Base-by-base conservation (phyloP, 2,888 invertebrate genomes). In the Tenodera sinensis region DNA sequence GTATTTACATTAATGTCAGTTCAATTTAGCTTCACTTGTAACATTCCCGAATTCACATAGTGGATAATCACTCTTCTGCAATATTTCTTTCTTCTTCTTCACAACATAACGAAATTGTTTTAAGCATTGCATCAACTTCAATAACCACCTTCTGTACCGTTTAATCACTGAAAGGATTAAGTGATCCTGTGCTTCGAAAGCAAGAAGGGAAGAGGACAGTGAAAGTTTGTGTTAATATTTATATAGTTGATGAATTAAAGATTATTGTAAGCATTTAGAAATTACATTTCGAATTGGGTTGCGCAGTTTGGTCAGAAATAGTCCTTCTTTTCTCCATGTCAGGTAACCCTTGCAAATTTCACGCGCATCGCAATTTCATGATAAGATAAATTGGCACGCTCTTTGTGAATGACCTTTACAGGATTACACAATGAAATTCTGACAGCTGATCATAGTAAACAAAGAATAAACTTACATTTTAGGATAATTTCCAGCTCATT, bases 371-470 rank as follows among this genome's bases (percentile, higher is more conserved):
- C 54, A 71, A 71, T 20, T 71, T 71, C 25, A 20, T 20, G 54
- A 71, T 71, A 71, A 71, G 54, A 71, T 71, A 71, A 71, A 71
- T 71, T 71, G 54, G 54, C 54, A 71, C 54, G 54, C 20, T 71
- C 54, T 71, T 71, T 71, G n/a, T 34, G 25, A 85, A 9, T 85
- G 47, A 47, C 47, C 85, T 47, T 47, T 85, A 25, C n/a, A 85
- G 14, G 27, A 85, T 25, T 47, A 85, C 85, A 85, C 47, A 85
- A 25, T 85, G 47, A 47, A 47, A 14, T 27, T 15, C 6, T 47
- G 20, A 85, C 85, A 85, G 85, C 85, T 47, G 85, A 85, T 85
- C 27, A 47, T 47, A 85, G 85, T 85, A 85, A 85, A 85, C 85
- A 85, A 85, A 85, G 28, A 14, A 42, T 47, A 85, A 27, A 27